phyloP scores from a whole-genome alignment of 2,797 vertebrate genomes.

The Uromys caudimaculatus region DNA sequence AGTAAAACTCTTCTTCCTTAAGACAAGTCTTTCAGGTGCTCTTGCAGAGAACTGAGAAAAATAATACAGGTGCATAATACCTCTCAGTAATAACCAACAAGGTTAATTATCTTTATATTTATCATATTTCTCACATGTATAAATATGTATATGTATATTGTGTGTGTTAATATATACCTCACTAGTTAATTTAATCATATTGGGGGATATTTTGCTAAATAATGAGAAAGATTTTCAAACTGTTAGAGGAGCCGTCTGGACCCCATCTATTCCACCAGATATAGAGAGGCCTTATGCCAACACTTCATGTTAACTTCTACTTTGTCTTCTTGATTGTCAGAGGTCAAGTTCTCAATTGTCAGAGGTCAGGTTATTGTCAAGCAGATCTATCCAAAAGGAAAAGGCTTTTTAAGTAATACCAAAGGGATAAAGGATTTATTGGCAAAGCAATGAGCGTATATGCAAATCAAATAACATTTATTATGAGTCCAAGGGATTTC shows the following conservation, averaged over 20 bases:
- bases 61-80: neutral
- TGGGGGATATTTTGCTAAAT: neutral
- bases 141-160: neutral
- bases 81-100: neutral
- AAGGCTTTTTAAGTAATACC: neutral
- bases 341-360: too few species aligned
- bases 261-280: neutral
- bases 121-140: neutral
- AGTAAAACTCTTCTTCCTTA: neutral
- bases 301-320: neutral
- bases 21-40: neutral
- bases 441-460: neutral
- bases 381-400: neutral
- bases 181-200: neutral
- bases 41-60: neutral
- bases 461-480: neutral
- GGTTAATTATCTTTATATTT: neutral
- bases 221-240: neutral
- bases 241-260: neutral
- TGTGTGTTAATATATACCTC: neutral
- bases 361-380: fast-evolving
- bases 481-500: neutral
- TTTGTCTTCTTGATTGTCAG: neutral
- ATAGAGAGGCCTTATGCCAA: neutral
- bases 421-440: neutral